A percentile compares a stretch with the other conserved stretches of the same genome.
phyloP scores from a whole-genome alignment of 1,140 invertebrate species.

The Phthorimaea operculella region DNA sequence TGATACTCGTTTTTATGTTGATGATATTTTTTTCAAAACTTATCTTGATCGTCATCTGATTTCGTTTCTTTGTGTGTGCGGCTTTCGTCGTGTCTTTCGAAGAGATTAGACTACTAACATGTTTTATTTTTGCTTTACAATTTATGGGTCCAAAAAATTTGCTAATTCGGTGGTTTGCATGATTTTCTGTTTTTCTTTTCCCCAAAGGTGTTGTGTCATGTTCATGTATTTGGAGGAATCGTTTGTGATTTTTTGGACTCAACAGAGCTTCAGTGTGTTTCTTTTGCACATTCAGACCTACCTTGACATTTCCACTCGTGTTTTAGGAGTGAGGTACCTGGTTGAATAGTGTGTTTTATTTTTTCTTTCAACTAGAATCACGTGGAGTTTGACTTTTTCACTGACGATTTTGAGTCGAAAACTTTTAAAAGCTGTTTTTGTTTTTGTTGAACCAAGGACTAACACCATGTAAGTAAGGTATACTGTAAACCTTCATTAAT shows the following conservation, averaged over 20 bases:
- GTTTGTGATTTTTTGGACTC: conserved; percentile 61
- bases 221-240: conserved; percentile 17
- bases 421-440: conserved; percentile 19
- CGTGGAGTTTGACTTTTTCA: conserved; percentile 10
- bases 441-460: conserved; percentile 1
- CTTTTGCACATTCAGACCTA: conserved; percentile 53
- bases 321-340: conserved; percentile 51
- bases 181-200: conserved; percentile 23
- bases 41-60: conserved; percentile 44
- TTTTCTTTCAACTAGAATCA: conserved; percentile 6
- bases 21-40: conserved; percentile 18
- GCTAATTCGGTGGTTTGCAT: conserved; percentile 32
- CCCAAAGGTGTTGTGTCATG: conserved; percentile 63
- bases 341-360: conserved; percentile 34
- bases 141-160: conserved; percentile 61
- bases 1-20: conserved; percentile 16
- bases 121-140: conserved; percentile 35
- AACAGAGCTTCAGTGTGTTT: conserved; percentile 52
- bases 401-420: conserved; percentile 30
- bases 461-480: neutral
- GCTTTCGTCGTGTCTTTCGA: conserved; percentile 36
- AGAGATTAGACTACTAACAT: conserved; percentile 35
- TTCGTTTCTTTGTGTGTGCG: conserved; percentile 62
- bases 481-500: neutral
- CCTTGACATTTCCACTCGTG: conserved; percentile 61